Percentiles rank a stretch among this genome's conserved stretches.
Evolutionary conservation across 1,140 invertebrate species (phyloP).

Genomic region (Zaprionus tsacasi): DNA sequence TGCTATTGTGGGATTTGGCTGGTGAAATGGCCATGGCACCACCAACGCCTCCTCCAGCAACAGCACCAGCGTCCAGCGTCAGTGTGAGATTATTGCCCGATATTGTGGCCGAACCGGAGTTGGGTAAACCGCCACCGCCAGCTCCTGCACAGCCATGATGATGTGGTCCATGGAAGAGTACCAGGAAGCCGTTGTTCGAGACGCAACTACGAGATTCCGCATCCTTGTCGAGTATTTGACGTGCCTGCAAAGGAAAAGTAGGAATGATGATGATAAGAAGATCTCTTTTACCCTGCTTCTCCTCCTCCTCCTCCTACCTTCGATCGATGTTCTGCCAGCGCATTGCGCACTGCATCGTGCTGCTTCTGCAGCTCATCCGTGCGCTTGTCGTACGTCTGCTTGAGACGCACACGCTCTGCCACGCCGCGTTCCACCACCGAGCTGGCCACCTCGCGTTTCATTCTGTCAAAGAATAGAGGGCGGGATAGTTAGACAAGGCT

Average conservation of each 20-base stretch:
- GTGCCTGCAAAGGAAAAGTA: constrained; percentile 52
- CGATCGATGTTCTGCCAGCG: constrained; percentile 88
- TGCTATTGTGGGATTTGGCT: constrained; percentile 76
- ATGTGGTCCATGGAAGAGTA: constrained; percentile 72
- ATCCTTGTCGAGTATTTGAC: constrained; percentile 82
- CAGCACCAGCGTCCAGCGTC: constrained; percentile 53
- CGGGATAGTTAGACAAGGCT: no score
- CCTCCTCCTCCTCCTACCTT: constrained; percentile 85
- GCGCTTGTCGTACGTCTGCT: constrained; percentile 90
- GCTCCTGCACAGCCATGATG: constrained; percentile 55
- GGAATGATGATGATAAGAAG: neutral
- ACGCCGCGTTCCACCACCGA: constrained; percentile 93
- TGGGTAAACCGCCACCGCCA: neutral
- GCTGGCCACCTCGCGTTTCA: constrained; percentile 90
- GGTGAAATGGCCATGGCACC: constrained; percentile 64
- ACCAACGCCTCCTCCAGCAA: constrained; percentile 13
- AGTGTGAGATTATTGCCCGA: constrained; percentile 74
- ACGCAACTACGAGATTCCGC: constrained; percentile 78
- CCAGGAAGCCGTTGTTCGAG: constrained; percentile 73
- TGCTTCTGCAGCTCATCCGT: constrained; percentile 90
- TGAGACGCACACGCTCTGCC: constrained; percentile 90
- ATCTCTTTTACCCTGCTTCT: no score
- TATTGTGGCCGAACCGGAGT: constrained; percentile 14
- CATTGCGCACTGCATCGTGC: constrained; percentile 90
- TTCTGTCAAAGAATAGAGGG: constrained; percentile 80